phyloP scores from a whole-genome alignment of 1,140 invertebrate species.

The Apolygus lucorum region DNA sequence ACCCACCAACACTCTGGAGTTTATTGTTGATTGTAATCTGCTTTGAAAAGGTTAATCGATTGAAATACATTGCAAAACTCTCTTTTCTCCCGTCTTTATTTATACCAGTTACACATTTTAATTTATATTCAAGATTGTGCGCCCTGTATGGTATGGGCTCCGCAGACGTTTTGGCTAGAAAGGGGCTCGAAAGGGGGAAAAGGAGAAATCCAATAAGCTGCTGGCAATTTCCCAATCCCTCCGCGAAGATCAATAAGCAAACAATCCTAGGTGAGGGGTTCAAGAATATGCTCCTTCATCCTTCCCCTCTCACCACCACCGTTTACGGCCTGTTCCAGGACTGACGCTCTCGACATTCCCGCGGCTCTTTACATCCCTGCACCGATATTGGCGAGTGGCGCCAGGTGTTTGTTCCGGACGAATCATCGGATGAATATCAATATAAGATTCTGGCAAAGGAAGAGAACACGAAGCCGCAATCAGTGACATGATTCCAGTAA shows the following conservation, averaged over 20 bases:
- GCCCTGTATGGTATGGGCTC: not conserved
- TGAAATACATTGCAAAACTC: too few relatives aligned
- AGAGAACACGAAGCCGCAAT: too few relatives aligned
- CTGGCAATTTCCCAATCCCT: slow-evolving; percentile 21
- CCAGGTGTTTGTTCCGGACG: slow-evolving; percentile 12
- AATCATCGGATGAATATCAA: not conserved
- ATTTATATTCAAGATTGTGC: slow-evolving; percentile 16
- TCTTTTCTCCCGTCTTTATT: too few relatives aligned
- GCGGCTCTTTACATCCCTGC: not conserved
- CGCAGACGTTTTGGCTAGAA: not conserved
- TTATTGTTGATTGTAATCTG: too few relatives aligned
- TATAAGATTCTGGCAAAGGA: not conserved
- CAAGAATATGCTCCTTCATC: slow-evolving; percentile 15
- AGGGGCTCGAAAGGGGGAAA: not conserved
- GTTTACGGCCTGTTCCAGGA: too few relatives aligned
- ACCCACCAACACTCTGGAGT: too few relatives aligned
- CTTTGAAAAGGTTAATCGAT: too few relatives aligned
- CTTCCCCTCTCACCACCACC: not conserved
- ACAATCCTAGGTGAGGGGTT: slow-evolving; percentile 16
- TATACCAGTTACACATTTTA: not conserved
- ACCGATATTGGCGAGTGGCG: not conserved
- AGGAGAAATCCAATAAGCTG: slow-evolving; percentile 19
- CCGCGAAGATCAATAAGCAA: slow-evolving; percentile 19
- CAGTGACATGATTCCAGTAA: too few relatives aligned
- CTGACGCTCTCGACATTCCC: not conserved